Evolutionary conservation across 92 coral and sea anemone species (phyloP).

Genomic region (Pocillopora grandis): DNA sequence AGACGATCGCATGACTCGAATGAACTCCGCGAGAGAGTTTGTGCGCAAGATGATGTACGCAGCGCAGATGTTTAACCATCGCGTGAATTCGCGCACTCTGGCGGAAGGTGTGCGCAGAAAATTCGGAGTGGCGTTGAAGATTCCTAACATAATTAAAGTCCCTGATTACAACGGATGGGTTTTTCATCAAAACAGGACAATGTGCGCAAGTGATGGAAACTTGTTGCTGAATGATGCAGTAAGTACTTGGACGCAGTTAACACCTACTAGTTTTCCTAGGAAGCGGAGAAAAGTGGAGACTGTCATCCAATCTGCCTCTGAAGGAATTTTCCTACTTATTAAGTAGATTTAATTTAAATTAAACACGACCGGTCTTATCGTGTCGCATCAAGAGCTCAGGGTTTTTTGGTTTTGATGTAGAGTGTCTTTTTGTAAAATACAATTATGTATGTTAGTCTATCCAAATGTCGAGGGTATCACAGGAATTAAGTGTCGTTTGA

Average conservation of each 20-base stretch:
- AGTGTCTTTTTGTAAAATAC: too few species aligned
- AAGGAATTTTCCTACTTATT: too few species aligned
- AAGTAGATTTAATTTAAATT: too few species aligned
- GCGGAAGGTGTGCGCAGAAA: conserved; percentile 52
- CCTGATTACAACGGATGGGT: conserved; percentile 66
- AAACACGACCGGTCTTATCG: too few species aligned
- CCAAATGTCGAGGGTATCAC: too few species aligned
- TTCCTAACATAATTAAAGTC: conserved; percentile 47
- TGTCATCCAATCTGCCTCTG: too few species aligned
- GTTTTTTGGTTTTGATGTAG: too few species aligned
- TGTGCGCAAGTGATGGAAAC: conserved; percentile 87
- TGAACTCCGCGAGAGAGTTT: conserved; percentile 62
- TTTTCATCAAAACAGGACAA: conserved; percentile 82
- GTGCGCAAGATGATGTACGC: conserved; percentile 63
- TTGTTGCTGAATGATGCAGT: conserved; percentile 71
- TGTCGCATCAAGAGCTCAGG: too few species aligned
- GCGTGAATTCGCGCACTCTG: conserved; percentile 40
- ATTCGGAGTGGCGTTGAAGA: conserved; percentile 57
- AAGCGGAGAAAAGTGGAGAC: background rate
- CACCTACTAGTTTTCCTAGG: background rate
- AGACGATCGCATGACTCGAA: conserved; percentile 52
- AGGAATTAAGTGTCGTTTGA: too few species aligned
- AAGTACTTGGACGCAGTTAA: conserved; percentile 18
- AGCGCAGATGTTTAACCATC: conserved; percentile 46
- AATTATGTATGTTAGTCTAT: too few species aligned